Evolutionary conservation across 2,113 vertebrate species (phyloP), one percentile per base, ranked within the genome.

Genomic region (Psilopogon haemacephalus): DNA sequence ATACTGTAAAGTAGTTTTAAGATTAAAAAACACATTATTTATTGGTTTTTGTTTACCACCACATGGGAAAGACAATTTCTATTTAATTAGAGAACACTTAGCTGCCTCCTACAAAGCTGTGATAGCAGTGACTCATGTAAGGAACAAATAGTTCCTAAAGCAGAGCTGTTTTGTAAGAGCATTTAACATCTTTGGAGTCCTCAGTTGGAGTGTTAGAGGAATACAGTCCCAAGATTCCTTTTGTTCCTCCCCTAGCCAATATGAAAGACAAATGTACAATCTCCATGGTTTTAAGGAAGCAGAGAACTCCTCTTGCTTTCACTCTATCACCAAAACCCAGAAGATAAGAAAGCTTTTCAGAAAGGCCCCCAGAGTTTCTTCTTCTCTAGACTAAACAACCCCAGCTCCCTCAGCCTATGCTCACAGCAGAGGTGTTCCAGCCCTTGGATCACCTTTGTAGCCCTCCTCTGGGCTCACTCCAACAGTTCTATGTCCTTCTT

Each of bases 121-220:
- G 37, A 11, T 15, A 63, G 24, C 52, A 62, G 46, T 64, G 63
- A 88, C 27, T 84, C 23, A 38, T 19, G 2, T 62, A 37, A 65
- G 73, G 35, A 83, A 89, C n/a, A 71, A 78, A 5, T 32, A 70
- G 40, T 83, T 85, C 44, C 56, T 65, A 67, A 80, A 63, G 42
- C 19, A 82, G 54, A 78, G n/a, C 19, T 93, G 44, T 89, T 94
- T 94, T 93, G 82, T 15, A 84, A 76, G 44, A 88, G 27, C 44
- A 42, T 62, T n/a, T 55, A 84, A 78, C 15, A n/a, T 37, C 24
- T 80, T 83, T 35, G 52, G 64, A 77, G 84, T 84, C 19, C 5
- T 80, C 15, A 32, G 42, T 42, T 69, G 21, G 68, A 83, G 1
- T 28, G 56, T 0, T 50, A 14, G 16, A 90, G 11, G 1, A 75